These are phyloP conservation scores for Cloeon dipterum DNA, from an alignment of 2,888 invertebrate species.

Conservation along the genomic window DNA sequence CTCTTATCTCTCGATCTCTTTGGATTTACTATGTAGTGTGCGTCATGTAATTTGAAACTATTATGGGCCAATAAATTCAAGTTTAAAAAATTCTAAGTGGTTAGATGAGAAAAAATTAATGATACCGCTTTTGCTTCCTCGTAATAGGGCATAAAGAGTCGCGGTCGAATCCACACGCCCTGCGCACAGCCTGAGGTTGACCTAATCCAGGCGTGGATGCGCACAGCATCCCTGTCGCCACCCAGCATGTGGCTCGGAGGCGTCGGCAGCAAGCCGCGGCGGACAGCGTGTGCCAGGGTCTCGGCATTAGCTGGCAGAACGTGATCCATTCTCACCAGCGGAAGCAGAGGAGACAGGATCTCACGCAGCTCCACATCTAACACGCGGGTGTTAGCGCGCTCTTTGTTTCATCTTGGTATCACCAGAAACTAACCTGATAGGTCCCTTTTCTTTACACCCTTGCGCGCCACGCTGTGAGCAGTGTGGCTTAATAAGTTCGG, in stretches of 20 bases:
- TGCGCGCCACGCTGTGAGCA: conserved; percentile 72
- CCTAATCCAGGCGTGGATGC: conserved; percentile 60
- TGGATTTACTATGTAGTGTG: too few species aligned
- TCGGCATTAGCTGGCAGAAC: conserved; percentile 49
- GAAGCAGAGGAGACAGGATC: conserved; percentile 59
- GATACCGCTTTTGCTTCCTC: conserved; percentile 68
- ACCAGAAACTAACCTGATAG: conserved; percentile 16
- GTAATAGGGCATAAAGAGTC: conserved; percentile 84
- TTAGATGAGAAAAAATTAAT: too few species aligned
- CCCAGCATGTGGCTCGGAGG: conserved; percentile 65
- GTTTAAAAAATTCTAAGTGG: too few species aligned
- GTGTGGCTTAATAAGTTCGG: conserved; percentile 80
- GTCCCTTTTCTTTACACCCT: conserved; percentile 61
- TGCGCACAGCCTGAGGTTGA: conserved; percentile 11
- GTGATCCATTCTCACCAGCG: conserved; percentile 73
- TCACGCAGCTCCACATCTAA: conserved; percentile 65
- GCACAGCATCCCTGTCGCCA: conserved; percentile 24
- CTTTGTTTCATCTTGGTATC: too few species aligned
- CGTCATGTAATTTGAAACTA: too few species aligned
- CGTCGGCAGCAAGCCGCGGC: conserved; percentile 53
- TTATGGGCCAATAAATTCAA: too few species aligned
- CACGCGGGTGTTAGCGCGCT: too few species aligned
- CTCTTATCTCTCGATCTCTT: too few species aligned
- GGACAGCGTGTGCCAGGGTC: conserved; percentile 22
- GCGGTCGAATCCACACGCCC: conserved; percentile 40